A percentile compares a stretch with the other conserved stretches of the same genome.
Conservation (phyloP, 1,140 invertebrate genomes). For the Prorops nasuta region DNA sequence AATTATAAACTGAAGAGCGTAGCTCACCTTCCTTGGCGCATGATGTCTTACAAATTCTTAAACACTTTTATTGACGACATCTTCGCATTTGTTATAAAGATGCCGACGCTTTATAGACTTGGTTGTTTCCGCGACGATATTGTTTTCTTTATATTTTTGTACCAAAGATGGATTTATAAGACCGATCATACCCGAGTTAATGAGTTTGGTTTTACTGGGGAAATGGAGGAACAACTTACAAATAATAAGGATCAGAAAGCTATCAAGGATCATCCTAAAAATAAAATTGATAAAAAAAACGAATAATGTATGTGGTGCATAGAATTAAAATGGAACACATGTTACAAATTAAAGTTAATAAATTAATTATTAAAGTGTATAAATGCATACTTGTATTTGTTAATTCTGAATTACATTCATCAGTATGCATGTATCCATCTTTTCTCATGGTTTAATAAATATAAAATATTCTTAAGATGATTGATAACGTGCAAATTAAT, state of each 20-base stretch:
- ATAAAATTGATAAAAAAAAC: constrained; percentile 36
- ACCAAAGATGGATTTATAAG: constrained; percentile 97
- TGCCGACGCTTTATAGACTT: constrained; percentile 95
- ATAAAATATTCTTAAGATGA: too few species aligned
- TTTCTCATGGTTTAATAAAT: constrained; percentile 12
- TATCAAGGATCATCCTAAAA: constrained; percentile 21
- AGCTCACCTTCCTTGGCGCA: constrained; percentile 97
- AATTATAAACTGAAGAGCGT: constrained; percentile 99
- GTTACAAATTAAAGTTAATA: constrained; percentile 27
- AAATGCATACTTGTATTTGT: constrained; percentile 20
- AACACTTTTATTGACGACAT: constrained; percentile 99
- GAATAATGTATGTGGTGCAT: constrained; percentile 33
- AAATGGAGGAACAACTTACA: constrained; percentile 58
- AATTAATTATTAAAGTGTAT: constrained; percentile 29
- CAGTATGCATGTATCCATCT: constrained; percentile 22
- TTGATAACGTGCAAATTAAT: too few species aligned
- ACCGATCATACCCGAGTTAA: constrained; percentile 92
- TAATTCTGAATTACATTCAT: constrained; percentile 23
- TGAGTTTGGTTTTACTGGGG: constrained; percentile 90
- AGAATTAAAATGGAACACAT: constrained; percentile 24
- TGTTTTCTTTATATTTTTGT: constrained; percentile 97
- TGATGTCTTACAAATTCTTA: constrained; percentile 99
- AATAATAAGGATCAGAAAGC: constrained; percentile 28
- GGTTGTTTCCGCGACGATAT: constrained; percentile 98
- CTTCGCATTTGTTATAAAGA: constrained; percentile 99